These are phyloP conservation scores for Pseudomyrmex concolor DNA, from an alignment of 1,140 invertebrate species.

Conservation along the genomic window DNA sequence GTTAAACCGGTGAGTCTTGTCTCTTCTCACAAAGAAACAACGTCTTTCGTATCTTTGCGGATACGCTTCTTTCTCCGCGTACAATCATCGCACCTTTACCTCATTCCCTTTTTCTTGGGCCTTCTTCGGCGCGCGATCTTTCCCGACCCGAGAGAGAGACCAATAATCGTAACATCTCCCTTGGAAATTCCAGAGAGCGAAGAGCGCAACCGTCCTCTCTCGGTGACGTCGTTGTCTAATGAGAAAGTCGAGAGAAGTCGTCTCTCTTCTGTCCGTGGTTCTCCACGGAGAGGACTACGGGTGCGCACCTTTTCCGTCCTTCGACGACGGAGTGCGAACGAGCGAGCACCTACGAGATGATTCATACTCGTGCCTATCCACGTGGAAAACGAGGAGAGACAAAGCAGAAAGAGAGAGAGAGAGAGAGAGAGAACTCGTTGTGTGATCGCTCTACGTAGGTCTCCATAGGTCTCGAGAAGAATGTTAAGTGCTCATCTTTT, in stretches of 20 bases:
- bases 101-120: constrained; percentile 16
- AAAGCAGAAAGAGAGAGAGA: not conserved
- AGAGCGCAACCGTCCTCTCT: constrained; percentile 5
- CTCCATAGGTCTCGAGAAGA: constrained; percentile 45
- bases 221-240: constrained; percentile 59
- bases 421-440: constrained; percentile 28
- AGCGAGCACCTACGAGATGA: constrained; percentile 69
- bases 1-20: constrained; percentile 7
- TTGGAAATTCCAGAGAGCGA: constrained; percentile 63
- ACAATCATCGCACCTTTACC: constrained; percentile 34
- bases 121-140: constrained; percentile 20
- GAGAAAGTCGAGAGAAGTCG: constrained; percentile 58
- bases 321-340: constrained; percentile 61
- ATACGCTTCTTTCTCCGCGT: constrained; percentile 21
- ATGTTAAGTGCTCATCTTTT: constrained; percentile 60
- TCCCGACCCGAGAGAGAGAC: constrained; percentile 7
- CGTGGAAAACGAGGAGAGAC: constrained; percentile 68
- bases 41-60: constrained; percentile 30
- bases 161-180: constrained; percentile 73
- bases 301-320: constrained; percentile 63
- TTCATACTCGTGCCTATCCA: constrained; percentile 67
- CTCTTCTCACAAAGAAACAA: constrained; percentile 19
- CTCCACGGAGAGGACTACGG: constrained; percentile 19
- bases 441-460: constrained; percentile 35
- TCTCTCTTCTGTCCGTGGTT: constrained; percentile 45